Evolutionary conservation across 2,888 invertebrate species (phyloP).

Genomic region (Mythimna vitellina): DNA sequence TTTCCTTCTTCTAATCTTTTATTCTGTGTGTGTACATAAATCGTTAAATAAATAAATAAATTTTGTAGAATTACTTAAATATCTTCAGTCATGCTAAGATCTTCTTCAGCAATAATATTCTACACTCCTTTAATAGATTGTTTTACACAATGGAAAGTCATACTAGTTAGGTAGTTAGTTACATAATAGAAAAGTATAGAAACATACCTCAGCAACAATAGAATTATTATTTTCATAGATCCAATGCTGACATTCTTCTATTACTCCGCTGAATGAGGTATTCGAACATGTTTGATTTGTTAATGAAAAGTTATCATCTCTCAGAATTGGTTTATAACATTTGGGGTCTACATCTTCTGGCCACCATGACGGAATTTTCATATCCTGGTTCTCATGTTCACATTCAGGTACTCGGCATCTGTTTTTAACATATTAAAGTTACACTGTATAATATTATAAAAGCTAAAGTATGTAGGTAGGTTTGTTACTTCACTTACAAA

Average conservation of each 20-base stretch:
- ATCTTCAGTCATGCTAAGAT: neutral
- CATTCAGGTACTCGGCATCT: constrained; percentile 82
- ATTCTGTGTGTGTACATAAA: too few species aligned
- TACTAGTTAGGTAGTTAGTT: neutral
- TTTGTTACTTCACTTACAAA: too few species aligned
- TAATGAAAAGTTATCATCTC: constrained; percentile 61
- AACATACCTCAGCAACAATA: constrained; percentile 77
- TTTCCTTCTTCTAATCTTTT: too few species aligned
- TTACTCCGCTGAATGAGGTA: constrained; percentile 69
- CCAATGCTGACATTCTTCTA: constrained; percentile 81
- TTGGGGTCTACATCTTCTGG: constrained; percentile 74
- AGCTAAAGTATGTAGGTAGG: too few species aligned
- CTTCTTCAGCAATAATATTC: neutral
- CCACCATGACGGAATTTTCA: constrained; percentile 78
- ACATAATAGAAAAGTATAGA: neutral
- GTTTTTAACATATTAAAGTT: constrained; percentile 47
- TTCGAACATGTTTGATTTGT: constrained; percentile 76
- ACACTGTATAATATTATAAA: too few species aligned
- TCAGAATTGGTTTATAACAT: constrained; percentile 76
- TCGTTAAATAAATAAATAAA: too few species aligned
- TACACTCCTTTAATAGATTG: neutral
- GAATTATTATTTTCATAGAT: constrained; percentile 81
- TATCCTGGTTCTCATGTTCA: constrained; percentile 64
- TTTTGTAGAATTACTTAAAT: too few species aligned
- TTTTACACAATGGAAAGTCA: neutral